phyloP scores from a whole-genome alignment of 2,888 invertebrate species.

The Scotopteryx bipunctaria region DNA sequence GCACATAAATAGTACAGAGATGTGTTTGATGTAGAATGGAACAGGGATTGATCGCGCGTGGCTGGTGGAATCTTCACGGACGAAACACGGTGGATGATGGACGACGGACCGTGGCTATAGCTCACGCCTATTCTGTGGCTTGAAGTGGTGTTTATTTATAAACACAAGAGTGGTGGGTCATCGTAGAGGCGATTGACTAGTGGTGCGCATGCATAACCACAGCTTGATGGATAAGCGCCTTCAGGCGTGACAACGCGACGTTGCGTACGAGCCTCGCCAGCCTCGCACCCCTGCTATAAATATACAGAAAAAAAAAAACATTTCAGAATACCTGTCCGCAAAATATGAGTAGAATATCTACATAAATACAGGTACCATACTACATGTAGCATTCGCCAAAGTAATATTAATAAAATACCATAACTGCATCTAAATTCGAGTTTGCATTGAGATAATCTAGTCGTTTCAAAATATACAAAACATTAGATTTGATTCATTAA shows the following conservation, averaged over 20 bases:
- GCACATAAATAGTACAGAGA: slow-evolving; percentile 34
- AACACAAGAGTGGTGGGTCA: slow-evolving; percentile 48
- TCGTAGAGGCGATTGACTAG: slow-evolving; percentile 52
- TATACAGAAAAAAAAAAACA: slow-evolving; percentile 23
- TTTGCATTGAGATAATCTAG: not conserved
- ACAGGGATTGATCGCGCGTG: slow-evolving; percentile 29
- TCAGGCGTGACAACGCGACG: slow-evolving; percentile 60
- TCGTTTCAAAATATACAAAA: slow-evolving; percentile 5
- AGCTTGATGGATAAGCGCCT: slow-evolving; percentile 41
- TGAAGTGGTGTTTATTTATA: slow-evolving; percentile 61
- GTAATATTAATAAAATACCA: not conserved
- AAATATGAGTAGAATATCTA: not conserved
- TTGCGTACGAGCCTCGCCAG: slow-evolving; percentile 37
- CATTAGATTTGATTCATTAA: slow-evolving; percentile 14
- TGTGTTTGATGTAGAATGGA: slow-evolving; percentile 36
- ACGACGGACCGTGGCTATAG: slow-evolving; percentile 18
- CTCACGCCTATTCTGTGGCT: slow-evolving; percentile 21
- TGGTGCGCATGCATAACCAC: slow-evolving; percentile 68
- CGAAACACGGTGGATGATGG: slow-evolving; percentile 27
- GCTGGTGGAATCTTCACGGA: slow-evolving; percentile 19
- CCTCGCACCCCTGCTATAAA: slow-evolving; percentile 35
- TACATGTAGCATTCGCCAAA: not conserved
- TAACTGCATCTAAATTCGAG: not conserved
- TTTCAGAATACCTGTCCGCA: not conserved
- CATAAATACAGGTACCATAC: not conserved